Base-by-base conservation (phyloP, 1,140 invertebrate species). In the Amphibalanus amphitrite region DNA sequence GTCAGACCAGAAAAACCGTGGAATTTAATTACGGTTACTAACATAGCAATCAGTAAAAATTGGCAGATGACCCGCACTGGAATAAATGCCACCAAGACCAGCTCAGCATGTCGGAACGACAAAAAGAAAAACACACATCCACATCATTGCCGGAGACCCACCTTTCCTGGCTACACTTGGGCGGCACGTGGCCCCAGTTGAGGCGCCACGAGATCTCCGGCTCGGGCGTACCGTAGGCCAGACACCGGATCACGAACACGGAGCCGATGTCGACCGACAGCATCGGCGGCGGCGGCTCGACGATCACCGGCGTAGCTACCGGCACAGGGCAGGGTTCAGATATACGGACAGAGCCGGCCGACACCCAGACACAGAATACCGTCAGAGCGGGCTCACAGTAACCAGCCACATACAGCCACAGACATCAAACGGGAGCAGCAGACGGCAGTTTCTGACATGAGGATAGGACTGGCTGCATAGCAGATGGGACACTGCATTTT, bases 111-210 rank as follows among this genome's bases (percentile, higher is more conserved):
- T n/a, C n/a, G n/a, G n/a, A n/a, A n/a, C n/a, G n/a, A n/a, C n/a
- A n/a, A n/a, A n/a, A n/a, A n/a, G n/a, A n/a, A n/a, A n/a, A n/a
- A n/a, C n/a, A n/a, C n/a, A n/a, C n/a, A n/a, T n/a, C n/a, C n/a
- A n/a, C n/a, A n/a, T n/a, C n/a, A n/a, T n/a, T n/a, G n/a, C n/a
- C n/a, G n/a, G n/a, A n/a, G n/a, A 70, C 59, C 30, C 40, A 75
- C 75, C 88, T 94, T 0, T 85, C 87, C 1, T 86, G 87, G 0
- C 77, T 82, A 78, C 95, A 95, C 77, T 96, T 91, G 3, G 86
- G 81, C 0, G 95, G 93, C 29, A 98, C 88, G 77, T 97, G 92
- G 4, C 94, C 92, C 96, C 95, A 98, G 82, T 99, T 98, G 0
- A 94, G 83, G 70, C 95, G 86, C 95, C 96, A 99, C 28, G 91